These are phyloP conservation scores for Trissolcus basalis DNA, from an alignment of 1,140 invertebrate genomes.

Conservation along the genomic window DNA sequence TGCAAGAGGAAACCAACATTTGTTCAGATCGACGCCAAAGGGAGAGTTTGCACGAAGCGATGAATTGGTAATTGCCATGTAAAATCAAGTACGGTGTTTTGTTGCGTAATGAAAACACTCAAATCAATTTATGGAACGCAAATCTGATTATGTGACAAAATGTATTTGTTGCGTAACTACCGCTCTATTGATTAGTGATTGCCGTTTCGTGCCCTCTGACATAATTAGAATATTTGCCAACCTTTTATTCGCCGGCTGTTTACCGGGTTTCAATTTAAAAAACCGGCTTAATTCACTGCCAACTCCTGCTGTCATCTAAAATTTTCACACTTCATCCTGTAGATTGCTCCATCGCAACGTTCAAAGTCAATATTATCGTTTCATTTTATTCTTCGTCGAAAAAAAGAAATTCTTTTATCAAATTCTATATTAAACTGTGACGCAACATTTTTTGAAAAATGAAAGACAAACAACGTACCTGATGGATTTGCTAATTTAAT, in stretches of 20 bases:
- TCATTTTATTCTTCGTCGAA: too few species aligned
- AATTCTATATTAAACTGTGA: too few species aligned
- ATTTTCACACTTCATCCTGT: too few species aligned
- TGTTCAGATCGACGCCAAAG: slow-evolving; percentile 1
- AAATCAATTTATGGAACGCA: slow-evolving; percentile 14
- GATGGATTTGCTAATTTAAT: too few species aligned
- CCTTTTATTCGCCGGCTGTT: slow-evolving; percentile 5
- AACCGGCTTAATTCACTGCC: too few species aligned
- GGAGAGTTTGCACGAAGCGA: slow-evolving; percentile 6
- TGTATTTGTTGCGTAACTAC: slow-evolving; percentile 18
- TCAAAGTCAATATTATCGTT: too few species aligned
- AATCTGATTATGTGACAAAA: slow-evolving; percentile 18
- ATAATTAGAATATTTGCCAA: slow-evolving; percentile 19
- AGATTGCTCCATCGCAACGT: too few species aligned
- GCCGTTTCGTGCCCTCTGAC: slow-evolving; percentile 5
- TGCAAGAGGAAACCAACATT: neutral
- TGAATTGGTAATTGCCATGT: slow-evolving; percentile 1
- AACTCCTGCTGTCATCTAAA: too few species aligned
- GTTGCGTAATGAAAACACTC: slow-evolving; percentile 14
- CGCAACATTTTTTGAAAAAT: too few species aligned
- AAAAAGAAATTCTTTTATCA: too few species aligned
- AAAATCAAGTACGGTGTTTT: slow-evolving; percentile 1
- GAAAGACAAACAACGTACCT: too few species aligned
- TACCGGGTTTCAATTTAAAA: neutral
- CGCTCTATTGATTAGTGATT: slow-evolving; percentile 21